These are phyloP conservation scores for Monarcha castaneiventris DNA, from an alignment of 2,113 vertebrate species.

Conservation along the genomic window DNA sequence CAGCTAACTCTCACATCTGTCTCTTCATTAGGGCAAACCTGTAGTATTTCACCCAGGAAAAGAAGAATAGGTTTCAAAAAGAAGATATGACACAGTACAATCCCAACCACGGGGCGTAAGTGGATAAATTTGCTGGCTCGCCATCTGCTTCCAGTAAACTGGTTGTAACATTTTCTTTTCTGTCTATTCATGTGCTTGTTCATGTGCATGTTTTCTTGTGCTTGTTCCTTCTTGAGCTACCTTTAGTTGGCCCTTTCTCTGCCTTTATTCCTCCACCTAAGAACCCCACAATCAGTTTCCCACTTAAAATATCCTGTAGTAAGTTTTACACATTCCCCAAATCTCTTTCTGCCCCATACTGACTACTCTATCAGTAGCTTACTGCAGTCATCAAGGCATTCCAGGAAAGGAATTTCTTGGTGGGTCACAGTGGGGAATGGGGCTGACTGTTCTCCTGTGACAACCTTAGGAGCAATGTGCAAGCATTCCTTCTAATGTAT, in stretches of 20 bases:
- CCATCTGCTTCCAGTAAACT: background rate
- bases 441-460: fast-evolving
- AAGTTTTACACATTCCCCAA: background rate
- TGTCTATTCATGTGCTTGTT: background rate
- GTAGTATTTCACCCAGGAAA: background rate
- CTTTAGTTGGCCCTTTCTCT: background rate
- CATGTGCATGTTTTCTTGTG: background rate
- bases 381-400: background rate
- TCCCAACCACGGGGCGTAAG: background rate
- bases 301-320: background rate
- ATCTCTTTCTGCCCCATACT: background rate
- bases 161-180: background rate
- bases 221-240: background rate
- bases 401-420: background rate
- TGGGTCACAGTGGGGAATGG: background rate
- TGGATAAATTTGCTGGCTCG: background rate
- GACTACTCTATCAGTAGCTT: background rate
- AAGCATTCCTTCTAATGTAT: fast-evolving
- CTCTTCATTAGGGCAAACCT: background rate
- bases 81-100: background rate
- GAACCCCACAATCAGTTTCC: background rate
- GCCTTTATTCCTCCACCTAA: background rate
- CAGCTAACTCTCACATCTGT: background rate
- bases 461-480: background rate
- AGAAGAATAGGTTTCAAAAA: background rate